phyloP scores from a whole-genome alignment of 2,113 vertebrate genomes.

The Gnathonemus echidnorhynchus region DNA sequence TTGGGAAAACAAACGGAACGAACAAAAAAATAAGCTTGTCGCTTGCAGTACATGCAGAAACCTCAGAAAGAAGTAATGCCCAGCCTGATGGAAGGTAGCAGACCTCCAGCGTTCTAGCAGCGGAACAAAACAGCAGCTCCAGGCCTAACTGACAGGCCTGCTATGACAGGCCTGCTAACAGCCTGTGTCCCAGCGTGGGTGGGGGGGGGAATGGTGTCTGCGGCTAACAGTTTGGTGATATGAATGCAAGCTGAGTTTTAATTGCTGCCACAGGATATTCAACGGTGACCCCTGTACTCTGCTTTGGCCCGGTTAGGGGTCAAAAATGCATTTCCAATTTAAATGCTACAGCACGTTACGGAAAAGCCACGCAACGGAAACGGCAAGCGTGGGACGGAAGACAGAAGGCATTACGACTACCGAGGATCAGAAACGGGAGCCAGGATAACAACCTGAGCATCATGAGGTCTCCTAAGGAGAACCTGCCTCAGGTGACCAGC shows the following conservation, averaged over 20 bases:
- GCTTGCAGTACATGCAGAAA: background rate
- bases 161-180: background rate
- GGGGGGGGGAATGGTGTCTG: background rate
- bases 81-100: background rate
- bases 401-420: background rate
- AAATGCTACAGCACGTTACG: background rate
- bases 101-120: background rate
- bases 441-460: background rate
- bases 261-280: background rate
- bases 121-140: background rate
- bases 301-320: background rate
- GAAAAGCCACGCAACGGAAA: background rate
- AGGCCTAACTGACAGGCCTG: background rate
- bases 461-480: background rate
- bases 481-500: background rate
- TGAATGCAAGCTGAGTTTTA: background rate
- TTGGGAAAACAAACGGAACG: background rate
- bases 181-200: background rate
- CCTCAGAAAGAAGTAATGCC: background rate
- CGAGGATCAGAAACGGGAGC: background rate
- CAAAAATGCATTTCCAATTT: background rate
- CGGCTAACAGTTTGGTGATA: background rate
- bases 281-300: background rate
- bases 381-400: background rate
- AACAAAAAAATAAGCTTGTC: background rate